Evolutionary conservation across 2,113 vertebrate genomes (phyloP), one percentile per base, ranked within the genome.

Genomic region (Mustela nigripes): DNA sequence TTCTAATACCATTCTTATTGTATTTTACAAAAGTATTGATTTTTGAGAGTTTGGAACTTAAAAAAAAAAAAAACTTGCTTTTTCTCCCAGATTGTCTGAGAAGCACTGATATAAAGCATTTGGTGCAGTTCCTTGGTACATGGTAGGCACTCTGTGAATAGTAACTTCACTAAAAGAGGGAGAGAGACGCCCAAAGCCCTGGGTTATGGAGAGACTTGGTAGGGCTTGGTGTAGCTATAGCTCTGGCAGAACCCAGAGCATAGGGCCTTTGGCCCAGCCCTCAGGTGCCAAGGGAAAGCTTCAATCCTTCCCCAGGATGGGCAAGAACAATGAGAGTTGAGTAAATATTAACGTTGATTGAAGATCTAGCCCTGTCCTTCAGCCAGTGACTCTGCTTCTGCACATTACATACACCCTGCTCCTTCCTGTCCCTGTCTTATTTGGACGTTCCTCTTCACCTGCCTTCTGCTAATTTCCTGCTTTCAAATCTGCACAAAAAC

Each of bases 81-180:
- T 92, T 89, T 96, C 33, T 67, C 69, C 33, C 24, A 14, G 76
- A 60, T 4, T 71, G 36, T 89, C 65, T 89, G 69, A 82, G 74
- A 73, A 83, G 48, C 6, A 67, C 11, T 36, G 15, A 26, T 22
- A 62, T 4, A 67, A 74, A 78, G 65, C 26, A 90, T 71, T 48
- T 50, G 31, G 33, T 42, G 4, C 28, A 22, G 21, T 53, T 33
- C 62, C 78, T 89, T 89, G 39, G 50, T 11, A 67, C 8, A 62
- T 7, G 50, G 33, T 31, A 87, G 50, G 36, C 50, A 19, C 45
- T 95, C 67, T 42, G 11, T 42, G 79, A 91, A 96, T 28, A 83
- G 26, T 56, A 67, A 67, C 56, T 93, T 85, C 58, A 48, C 5
- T 62, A 67, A 88, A 71, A 50, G 74, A 67, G 1, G 33, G 31